phyloP scores from a whole-genome alignment of 2,797 vertebrate species.

The Clarias pachynema region DNA sequence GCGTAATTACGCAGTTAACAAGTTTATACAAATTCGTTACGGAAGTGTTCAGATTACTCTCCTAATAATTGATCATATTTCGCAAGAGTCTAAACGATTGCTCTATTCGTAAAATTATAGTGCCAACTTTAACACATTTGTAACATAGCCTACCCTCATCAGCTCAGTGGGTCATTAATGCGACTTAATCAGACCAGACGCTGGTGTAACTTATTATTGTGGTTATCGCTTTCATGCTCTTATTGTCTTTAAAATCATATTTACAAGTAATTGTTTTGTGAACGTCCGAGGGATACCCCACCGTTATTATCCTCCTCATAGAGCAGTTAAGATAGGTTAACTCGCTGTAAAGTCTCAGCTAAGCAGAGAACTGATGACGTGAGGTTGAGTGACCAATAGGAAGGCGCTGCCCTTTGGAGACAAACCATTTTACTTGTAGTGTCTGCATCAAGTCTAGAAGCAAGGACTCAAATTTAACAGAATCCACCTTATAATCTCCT shows the following conservation, averaged over 20 bases:
- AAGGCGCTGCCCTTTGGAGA: conserved; percentile 97
- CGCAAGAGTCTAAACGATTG: conserved; percentile 9
- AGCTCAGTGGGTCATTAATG: conserved; percentile 12
- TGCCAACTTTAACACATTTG: conserved; percentile 1
- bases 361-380: conserved; percentile 89
- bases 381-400: conserved; percentile 93
- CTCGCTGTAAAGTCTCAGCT: conserved; percentile 83
- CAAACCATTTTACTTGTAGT: conserved; percentile 97
- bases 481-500: conserved; percentile 92
- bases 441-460: conserved; percentile 93
- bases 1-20: conserved; percentile 37
- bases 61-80: conserved; percentile 10
- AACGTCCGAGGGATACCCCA: conserved; percentile 74
- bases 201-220: conserved; percentile 29
- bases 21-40: conserved; percentile 30
- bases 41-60: conserved; percentile 27
- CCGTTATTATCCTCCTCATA: conserved; percentile 73
- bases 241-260: conserved; percentile 52
- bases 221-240: conserved; percentile 26
- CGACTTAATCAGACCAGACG: conserved; percentile 1
- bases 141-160: conserved; percentile 3
- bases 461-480: conserved; percentile 93
- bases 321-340: conserved; percentile 86
- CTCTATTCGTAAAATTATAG: conserved; percentile 14
- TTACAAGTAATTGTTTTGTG: conserved; percentile 66